These are phyloP conservation scores for Cervus canadensis DNA, from an alignment of 2,113 vertebrate species.

Conservation along the genomic window DNA sequence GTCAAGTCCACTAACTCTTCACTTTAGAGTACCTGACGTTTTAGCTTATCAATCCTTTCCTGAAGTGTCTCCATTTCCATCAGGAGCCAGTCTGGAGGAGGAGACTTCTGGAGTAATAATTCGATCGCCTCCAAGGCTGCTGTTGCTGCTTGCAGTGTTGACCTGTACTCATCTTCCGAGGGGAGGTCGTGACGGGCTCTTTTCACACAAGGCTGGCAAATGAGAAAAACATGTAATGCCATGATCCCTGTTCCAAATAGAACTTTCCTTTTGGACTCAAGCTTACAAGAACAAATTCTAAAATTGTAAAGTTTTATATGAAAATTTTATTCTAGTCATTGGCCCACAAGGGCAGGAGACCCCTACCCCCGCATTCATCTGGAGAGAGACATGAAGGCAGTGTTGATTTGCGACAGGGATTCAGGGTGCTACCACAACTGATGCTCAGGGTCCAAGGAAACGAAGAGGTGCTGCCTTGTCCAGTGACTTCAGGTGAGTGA, in stretches of 20 bases:
- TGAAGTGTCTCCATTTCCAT: slow-evolving; percentile 83
- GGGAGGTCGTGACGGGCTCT: slow-evolving; percentile 81
- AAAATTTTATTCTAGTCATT: not conserved
- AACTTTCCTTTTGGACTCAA: not conserved
- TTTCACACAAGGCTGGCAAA: slow-evolving; percentile 86
- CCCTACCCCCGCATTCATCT: not conserved
- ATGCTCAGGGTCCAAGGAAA: not conserved
- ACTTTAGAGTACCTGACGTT: not conserved
- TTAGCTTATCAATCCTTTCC: slow-evolving; percentile 72
- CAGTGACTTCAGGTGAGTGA: not conserved
- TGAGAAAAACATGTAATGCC: not conserved
- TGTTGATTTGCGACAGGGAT: not conserved
- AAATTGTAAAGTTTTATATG: not conserved
- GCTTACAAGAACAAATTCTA: not conserved
- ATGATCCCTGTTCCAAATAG: not conserved
- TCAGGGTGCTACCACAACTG: too few relatives aligned
- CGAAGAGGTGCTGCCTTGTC: not conserved
- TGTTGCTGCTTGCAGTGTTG: slow-evolving; percentile 81
- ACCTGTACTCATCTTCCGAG: slow-evolving; percentile 84
- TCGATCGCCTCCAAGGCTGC: slow-evolving; percentile 84
- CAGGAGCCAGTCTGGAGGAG: slow-evolving; percentile 85
- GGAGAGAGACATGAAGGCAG: not conserved
- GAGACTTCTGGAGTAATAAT: slow-evolving; percentile 69
- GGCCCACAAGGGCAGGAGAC: not conserved
- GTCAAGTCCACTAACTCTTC: rapidly evolving